Conservation (phyloP, 2,113 vertebrate species). For the Tupaia tana region DNA sequence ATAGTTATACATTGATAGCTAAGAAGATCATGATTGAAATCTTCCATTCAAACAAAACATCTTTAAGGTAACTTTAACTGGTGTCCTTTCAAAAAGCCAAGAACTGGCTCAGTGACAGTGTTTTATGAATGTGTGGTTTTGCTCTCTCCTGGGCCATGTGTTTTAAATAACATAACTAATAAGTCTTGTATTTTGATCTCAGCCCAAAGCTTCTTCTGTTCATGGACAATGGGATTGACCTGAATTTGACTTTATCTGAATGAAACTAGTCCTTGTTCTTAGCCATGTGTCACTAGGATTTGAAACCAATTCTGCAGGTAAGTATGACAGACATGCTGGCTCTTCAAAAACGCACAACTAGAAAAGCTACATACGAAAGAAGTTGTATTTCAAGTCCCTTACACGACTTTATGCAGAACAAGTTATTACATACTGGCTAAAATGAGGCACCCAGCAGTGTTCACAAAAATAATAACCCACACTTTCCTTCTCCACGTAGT, state of each 20-base stretch:
- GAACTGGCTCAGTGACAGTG: not conserved
- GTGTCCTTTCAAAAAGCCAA: not conserved
- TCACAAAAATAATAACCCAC: conserved; percentile 35
- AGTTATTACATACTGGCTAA: conserved; percentile 9
- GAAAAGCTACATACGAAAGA: not conserved
- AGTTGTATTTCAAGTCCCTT: not conserved
- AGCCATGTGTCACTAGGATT: not conserved
- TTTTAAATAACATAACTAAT: not conserved
- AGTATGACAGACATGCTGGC: not conserved
- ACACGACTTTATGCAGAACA: conserved; percentile 33
- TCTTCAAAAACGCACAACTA: not conserved
- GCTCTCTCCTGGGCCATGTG: not conserved
- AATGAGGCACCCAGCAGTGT: conserved; percentile 23
- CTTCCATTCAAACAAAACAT: conserved; percentile 2
- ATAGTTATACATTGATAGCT: not conserved
- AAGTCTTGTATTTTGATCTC: conserved; percentile 12
- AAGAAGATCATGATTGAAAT: conserved; percentile 1
- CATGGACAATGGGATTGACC: not conserved
- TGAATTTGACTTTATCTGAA: conserved; percentile 42
- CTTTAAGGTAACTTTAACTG: not conserved
- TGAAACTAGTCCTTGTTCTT: conserved; percentile 38
- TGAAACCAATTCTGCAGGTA: not conserved
- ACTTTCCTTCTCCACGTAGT: conserved; percentile 30
- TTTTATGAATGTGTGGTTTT: not conserved
- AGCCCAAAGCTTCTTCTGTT: not conserved